Evolutionary conservation across 2,888 invertebrate species (phyloP).

Genomic region (Xylota segnis): DNA sequence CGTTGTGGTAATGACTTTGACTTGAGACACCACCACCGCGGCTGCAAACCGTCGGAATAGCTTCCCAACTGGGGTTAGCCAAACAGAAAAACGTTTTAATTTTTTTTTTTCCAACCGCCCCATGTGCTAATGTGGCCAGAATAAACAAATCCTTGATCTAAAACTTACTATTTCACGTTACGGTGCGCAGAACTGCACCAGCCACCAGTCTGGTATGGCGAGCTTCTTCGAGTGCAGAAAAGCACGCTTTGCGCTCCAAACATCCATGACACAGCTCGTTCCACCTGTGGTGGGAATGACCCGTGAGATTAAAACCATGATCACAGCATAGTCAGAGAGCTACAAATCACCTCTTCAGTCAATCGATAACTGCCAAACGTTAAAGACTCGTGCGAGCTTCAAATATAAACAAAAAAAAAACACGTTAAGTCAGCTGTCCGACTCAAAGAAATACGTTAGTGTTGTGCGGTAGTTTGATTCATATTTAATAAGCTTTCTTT

Average conservation of each 20-base stretch:
- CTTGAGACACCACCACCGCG: conserved; percentile 31
- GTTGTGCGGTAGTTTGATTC: conserved; percentile 12
- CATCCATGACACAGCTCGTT: conserved; percentile 28
- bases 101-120: background rate
- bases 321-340: conserved; percentile 44
- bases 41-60: conserved; percentile 34
- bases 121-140: conserved; percentile 52
- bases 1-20: conserved; percentile 72
- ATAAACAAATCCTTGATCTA: conserved; percentile 71
- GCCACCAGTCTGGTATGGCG: conserved; percentile 7
- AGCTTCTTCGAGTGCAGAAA: conserved; percentile 60
- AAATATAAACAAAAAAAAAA: background rate
- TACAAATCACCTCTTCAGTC: conserved; percentile 80
- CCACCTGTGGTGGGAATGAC: conserved; percentile 61
- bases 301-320: conserved; percentile 63
- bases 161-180: conserved; percentile 58
- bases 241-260: conserved; percentile 39
- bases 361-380: conserved; percentile 82
- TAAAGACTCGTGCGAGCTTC: conserved; percentile 78
- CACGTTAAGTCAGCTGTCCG: conserved; percentile 17
- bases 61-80: conserved; percentile 12
- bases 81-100: background rate
- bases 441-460: background rate
- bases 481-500: conserved; percentile 28
- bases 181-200: conserved; percentile 20